Conservation (phyloP, 2,797 vertebrate genomes). For the Podarcis lilfordi region DNA sequence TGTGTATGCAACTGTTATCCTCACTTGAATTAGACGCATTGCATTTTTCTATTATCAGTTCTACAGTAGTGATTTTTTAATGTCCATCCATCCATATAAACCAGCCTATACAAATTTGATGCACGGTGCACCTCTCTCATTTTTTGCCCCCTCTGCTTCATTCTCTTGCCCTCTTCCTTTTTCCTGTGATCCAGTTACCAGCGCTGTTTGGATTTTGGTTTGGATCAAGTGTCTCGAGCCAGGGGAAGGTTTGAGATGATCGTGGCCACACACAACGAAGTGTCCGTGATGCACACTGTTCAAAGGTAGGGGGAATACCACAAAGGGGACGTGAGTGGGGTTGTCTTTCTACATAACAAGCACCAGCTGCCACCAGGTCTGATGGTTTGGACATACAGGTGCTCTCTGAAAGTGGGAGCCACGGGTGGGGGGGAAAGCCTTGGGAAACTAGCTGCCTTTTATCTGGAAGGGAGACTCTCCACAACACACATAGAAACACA, state of each 20-base stretch:
- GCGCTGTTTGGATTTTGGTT: slow-evolving; percentile 81
- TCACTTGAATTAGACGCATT: too few relatives aligned
- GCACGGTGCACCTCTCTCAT: too few relatives aligned
- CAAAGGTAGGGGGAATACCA: slow-evolving; percentile 69
- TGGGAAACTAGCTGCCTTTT: not conserved
- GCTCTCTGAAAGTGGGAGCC: not conserved
- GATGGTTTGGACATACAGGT: too few relatives aligned
- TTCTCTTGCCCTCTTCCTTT: not conserved
- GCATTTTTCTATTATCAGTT: too few relatives aligned
- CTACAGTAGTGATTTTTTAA: too few relatives aligned
- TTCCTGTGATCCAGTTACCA: slow-evolving; percentile 82
- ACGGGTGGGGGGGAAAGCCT: too few relatives aligned
- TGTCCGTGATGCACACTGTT: slow-evolving; percentile 82
- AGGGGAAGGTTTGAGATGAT: slow-evolving; percentile 82
- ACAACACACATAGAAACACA: not conserved
- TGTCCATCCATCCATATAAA: too few relatives aligned
- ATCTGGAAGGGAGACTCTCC: not conserved
- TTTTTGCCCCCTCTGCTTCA: too few relatives aligned
- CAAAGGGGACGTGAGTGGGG: not conserved
- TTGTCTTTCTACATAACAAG: not conserved
- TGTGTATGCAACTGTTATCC: too few relatives aligned
- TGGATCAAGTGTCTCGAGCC: slow-evolving; percentile 77
- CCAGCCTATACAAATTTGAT: too few relatives aligned
- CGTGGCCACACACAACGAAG: slow-evolving; percentile 91
- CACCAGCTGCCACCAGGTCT: not conserved